Evolutionary conservation across 1,140 invertebrate species (phyloP), one percentile per base, ranked within the genome.

Genomic region (Chionoecetes opilio): DNA sequence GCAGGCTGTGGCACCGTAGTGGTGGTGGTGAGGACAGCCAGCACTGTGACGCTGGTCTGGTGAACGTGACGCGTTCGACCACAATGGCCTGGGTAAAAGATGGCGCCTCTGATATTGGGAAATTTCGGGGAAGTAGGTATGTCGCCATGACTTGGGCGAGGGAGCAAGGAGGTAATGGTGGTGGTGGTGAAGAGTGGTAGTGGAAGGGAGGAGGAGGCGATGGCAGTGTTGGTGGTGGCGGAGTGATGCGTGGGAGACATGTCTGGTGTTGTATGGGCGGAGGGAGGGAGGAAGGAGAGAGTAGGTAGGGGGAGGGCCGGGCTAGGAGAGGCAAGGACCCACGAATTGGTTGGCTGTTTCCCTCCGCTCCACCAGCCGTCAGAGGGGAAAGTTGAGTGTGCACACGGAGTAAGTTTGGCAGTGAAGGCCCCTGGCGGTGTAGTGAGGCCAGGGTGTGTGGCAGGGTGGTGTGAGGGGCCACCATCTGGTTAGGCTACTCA

Each of bases 401-500:
- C 63, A 75, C 63, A 21, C 63, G 63, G 63, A 75, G 26, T 26
- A 75, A 21, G 63, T 5, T n/a, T 75, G 63, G 63, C 63, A 75
- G 21, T 75, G 11, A 6, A n/a, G 63, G 63, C 0, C 11, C 63
- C 21, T 75, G 63, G 63, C 63, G 34, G 85, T 21, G 85, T 37
- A 32, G 37, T 34, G 85, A 14, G 85, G n/a, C 31, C 85, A 37
- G 85, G 85, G 29, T 37, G 88, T 38, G 88, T 29, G 29, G 63
- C 32, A 34, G 91, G 29, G 82, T 37, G 32, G 34, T 34, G 38
- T 35, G 82, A 29, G 82, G 26, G 92, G 82, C 82, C 41, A 87
- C 92, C 92, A 93, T 93, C 92, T 93, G 92, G 92, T 87, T 31
- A 85, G 84, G 82, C 92, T 93, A 93, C 92, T 93, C 92, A 93